Evolutionary conservation across 2,888 invertebrate genomes (phyloP).

Genomic region (Oscheius onirici): DNA sequence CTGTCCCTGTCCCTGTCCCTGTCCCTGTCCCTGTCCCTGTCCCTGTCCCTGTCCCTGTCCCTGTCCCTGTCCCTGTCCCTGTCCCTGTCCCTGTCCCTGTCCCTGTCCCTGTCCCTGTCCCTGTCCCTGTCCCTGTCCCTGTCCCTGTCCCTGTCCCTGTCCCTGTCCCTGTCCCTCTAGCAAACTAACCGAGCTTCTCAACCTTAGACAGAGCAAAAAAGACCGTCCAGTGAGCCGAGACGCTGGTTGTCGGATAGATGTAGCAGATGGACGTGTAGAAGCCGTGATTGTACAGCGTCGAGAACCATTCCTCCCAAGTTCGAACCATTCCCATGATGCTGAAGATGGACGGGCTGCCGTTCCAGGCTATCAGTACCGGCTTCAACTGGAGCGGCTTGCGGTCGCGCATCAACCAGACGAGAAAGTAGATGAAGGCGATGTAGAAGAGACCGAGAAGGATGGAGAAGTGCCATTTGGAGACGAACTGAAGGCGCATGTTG

Average conservation of each 20-base stretch:
- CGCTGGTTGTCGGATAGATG: slow-evolving; percentile 3
- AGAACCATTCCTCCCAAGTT: slow-evolving; percentile 24
- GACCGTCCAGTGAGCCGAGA: slow-evolving; percentile 24
- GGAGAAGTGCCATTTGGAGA: slow-evolving; percentile 23
- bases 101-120: too few species aligned
- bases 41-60: too few species aligned
- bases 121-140: too few species aligned
- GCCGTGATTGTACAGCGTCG: neutral
- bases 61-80: too few species aligned
- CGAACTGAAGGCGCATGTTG: neutral
- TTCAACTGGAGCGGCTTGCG: slow-evolving; percentile 11
- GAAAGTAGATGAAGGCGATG: slow-evolving; percentile 8
- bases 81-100: too few species aligned
- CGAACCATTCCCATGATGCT: slow-evolving; percentile 18
- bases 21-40: neutral
- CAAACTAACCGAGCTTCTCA: slow-evolving; percentile 21
- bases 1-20: neutral
- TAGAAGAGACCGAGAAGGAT: slow-evolving; percentile 8
- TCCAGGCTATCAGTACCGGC: slow-evolving; percentile 11
- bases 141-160: too few species aligned
- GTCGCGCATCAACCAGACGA: slow-evolving; percentile 5
- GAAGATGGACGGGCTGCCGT: slow-evolving; percentile 3
- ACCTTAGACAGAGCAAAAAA: slow-evolving; percentile 28
- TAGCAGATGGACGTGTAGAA: slow-evolving; percentile 30
- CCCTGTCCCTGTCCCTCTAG: too few species aligned